Evolutionary conservation across 2,797 vertebrate genomes (phyloP), one percentile per base, ranked within the genome.

Genomic region (Bryconaethiops microstoma): DNA sequence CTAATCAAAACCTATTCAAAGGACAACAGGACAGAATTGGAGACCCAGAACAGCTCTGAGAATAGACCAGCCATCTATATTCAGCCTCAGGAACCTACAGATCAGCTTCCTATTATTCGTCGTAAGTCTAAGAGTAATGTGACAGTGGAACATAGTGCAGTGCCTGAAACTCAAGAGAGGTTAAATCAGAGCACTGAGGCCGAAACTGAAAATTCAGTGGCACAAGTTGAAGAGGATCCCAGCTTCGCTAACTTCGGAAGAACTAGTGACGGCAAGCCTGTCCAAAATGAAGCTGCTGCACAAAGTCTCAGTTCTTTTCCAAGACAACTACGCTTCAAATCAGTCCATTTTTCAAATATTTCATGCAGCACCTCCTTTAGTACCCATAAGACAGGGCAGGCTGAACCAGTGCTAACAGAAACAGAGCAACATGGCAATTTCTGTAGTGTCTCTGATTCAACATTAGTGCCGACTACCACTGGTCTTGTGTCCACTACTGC

Each of bases 341-440:
- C 72, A 0, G 0, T 91, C 59, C 77, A 5, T 0, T 86, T 84
- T n/a, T 25, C 78, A 0, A 89, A 92, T 62, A 72, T 92, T 55
- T 39, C 88, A 8, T 89, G 89, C 25, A 88, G 86, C 16, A 84
- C 87, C 25, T 87, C 85, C 0, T 91, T 91, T 77, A 89, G 70
- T 0, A 50, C 84, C 0, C 35, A 88, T 45, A 65, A 16, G 17
- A 54, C 55, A 6, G 16, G 0, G 17, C 54, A 19, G 39, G 21
- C 16, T 50, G 9, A 4, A n/a, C 8, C 48, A 50, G 45, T 7
- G 2, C 8, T 39, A 45, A 14, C 59, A 21, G 7, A 79, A 57
- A 21, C 54, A 13, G 0, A 25, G 19, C 1, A 1, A 14, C 48
- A 12, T 13, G 1, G 4, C 0, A 48, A 75, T 69, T 1, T 40